Base-by-base conservation (phyloP, 2,888 invertebrate species). In the Elegia similella region DNA sequence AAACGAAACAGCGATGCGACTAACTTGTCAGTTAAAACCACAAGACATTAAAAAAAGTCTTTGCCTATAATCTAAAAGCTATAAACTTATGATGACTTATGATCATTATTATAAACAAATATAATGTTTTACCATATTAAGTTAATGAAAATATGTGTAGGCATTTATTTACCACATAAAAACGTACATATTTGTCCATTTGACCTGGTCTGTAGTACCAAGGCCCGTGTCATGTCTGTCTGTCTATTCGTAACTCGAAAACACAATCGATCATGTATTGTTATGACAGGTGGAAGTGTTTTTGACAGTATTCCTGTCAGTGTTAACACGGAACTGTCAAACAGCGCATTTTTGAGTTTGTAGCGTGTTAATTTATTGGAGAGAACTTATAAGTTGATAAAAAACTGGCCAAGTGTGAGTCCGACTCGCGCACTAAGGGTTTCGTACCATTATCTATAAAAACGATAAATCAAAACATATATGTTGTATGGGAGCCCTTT, bases 251-350 rank as follows among this genome's bases (percentile, higher is more conserved):
- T 38, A 50, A 12, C 16, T 38, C 50, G 12, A 50, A 13, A 50
- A 16, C 34, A 12, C 17, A 38, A 50, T 50, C 50, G 34, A 50
- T 50, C 50, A 50, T 50, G 50, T 50, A 50, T 50, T 50, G 50
- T 50, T 50, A 12, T 34, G 50, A 50, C 50, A 50, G 34, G 16
- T 34, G 50, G 34, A 38, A 50, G 50, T 50, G 38, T 50, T 50
- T 48, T 50, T 50, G 50, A 50, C 50, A 50, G 38, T n/a, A 50
- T 38, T 50, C 13, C 34, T 50, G 50, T 50, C 50, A 50, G 34
- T 34, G 15, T 50, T 50, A 50, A 38, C 50, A 34, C 50, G 50
- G 50, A 50, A 34, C 16, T 50, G 50, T 50, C 50, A 34, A 50
- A 50, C 17, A 10, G 1, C n/a, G 47, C n/a, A 13, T 42, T n/a